phyloP scores from a whole-genome alignment of 2,888 invertebrate species.

The Oasisia sp. region DNA sequence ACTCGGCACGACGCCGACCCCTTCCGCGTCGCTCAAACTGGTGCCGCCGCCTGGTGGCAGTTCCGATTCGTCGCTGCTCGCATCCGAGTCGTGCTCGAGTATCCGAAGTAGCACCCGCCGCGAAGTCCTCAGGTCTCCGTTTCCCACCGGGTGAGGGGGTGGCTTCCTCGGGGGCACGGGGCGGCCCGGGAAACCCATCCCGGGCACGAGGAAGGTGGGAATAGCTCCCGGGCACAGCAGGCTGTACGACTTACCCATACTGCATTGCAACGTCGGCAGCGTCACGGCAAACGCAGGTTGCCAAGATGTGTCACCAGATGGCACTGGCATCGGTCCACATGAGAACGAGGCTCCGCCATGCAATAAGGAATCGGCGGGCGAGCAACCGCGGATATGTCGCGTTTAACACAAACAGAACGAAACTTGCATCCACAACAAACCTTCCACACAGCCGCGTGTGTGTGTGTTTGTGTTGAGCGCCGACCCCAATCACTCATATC shows the following conservation, averaged over 20 bases:
- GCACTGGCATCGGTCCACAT: not conserved
- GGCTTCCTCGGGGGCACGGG: not conserved
- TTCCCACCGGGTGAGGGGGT: not conserved
- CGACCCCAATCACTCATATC: not conserved
- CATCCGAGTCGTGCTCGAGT: not conserved
- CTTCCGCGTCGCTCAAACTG: not conserved
- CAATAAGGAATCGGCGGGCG: not conserved
- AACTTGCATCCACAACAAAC: not conserved
- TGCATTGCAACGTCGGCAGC: conserved; percentile 2
- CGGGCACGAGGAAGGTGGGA: not conserved
- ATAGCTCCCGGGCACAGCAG: not conserved
- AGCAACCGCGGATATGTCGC: not conserved
- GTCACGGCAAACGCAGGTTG: not conserved
- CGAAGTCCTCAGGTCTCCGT: not conserved
- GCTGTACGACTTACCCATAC: not conserved
- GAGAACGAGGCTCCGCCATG: not conserved
- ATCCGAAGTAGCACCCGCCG: not conserved
- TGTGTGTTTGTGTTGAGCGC: not conserved
- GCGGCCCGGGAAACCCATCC: not conserved
- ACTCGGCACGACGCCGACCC: not conserved
- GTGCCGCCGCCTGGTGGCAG: not conserved
- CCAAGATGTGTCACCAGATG: not conserved
- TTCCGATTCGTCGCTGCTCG: not conserved
- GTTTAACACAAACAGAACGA: not conserved
- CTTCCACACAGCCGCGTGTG: not conserved